phyloP scores from a whole-genome alignment of 2,113 vertebrate species.

The Tragelaphus buxtoni region DNA sequence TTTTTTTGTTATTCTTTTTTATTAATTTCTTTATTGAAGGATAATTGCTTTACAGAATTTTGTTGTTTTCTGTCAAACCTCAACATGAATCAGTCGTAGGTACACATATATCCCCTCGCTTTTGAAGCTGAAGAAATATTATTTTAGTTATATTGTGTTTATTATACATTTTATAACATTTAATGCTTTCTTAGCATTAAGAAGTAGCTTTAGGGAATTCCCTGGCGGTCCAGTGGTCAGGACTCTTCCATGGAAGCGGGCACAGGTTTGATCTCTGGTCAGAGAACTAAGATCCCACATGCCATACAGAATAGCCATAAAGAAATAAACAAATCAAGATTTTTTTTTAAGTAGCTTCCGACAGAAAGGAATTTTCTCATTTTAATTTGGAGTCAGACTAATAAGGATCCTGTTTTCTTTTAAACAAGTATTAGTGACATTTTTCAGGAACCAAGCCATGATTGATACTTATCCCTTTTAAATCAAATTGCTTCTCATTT shows the following conservation, averaged over 20 bases:
- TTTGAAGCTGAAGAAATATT: background rate
- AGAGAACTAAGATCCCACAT: background rate
- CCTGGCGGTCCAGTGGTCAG: background rate
- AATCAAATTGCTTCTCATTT: constrained; percentile 7
- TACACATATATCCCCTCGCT: background rate
- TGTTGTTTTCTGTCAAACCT: background rate
- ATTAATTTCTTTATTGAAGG: background rate
- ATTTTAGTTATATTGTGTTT: background rate
- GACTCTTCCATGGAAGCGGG: background rate
- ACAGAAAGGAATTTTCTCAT: background rate
- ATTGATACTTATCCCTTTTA: background rate
- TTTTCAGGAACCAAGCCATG: background rate
- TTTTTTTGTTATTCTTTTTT: background rate
- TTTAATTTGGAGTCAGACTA: constrained; percentile 35
- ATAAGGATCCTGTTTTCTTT: background rate
- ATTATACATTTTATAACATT: background rate
- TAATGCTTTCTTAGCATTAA: background rate
- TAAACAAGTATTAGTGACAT: background rate
- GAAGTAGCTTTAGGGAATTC: background rate
- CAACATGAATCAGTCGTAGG: background rate
- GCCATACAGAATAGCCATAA: background rate
- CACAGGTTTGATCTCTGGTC: background rate
- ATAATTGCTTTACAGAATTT: background rate
- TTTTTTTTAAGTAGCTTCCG: background rate
- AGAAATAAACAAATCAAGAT: background rate